These are phyloP conservation scores for Nowickia ferox DNA, from an alignment of 2,888 invertebrate genomes.

Conservation along the genomic window DNA sequence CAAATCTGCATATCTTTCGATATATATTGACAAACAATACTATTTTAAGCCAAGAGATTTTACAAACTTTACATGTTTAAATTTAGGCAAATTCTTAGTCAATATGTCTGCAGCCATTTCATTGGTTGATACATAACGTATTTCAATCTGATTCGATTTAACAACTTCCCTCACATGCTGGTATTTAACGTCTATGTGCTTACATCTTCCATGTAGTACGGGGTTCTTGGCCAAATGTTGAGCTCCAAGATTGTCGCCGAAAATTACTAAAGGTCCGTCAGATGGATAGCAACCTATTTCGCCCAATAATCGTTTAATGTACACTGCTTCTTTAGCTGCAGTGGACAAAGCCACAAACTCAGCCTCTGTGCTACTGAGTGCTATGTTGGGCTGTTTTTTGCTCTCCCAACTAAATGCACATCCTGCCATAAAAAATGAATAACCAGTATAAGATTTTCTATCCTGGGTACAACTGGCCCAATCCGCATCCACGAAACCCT, in stretches of 20 bases:
- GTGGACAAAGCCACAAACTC: slow-evolving; percentile 11
- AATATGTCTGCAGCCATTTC: neutral
- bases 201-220: neutral
- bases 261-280: neutral
- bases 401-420: slow-evolving; percentile 1
- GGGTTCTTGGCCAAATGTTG: slow-evolving; percentile 35
- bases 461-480: neutral
- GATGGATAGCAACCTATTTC: neutral
- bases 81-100: slow-evolving; percentile 12
- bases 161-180: slow-evolving; percentile 2
- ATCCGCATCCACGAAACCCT: slow-evolving; percentile 5
- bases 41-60: slow-evolving; percentile 2
- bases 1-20: slow-evolving; percentile 2
- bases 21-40: neutral
- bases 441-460: neutral
- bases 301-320: neutral
- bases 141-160: slow-evolving; percentile 2
- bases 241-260: slow-evolving; percentile 37
- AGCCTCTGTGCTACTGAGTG: neutral
- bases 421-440: neutral
- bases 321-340: neutral
- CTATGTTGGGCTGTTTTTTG: slow-evolving; percentile 9
- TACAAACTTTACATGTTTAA: slow-evolving; percentile 29
- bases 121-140: neutral
- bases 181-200: neutral